phyloP scores from a whole-genome alignment of 2,888 invertebrate species.

The Orchesellides sinensis region DNA sequence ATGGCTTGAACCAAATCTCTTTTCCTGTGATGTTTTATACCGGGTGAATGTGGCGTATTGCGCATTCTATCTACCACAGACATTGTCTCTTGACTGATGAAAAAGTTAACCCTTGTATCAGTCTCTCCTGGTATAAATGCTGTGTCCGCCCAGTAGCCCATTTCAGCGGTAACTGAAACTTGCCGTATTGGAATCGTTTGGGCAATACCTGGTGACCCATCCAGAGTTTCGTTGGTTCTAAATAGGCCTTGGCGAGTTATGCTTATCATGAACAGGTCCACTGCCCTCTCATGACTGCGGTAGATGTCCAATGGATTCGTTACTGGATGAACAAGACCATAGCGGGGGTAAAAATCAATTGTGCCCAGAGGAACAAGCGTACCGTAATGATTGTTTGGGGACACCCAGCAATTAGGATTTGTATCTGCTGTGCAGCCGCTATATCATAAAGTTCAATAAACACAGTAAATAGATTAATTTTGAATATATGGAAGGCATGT shows the following conservation, averaged over 20 bases:
- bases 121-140: slow-evolving; percentile 56
- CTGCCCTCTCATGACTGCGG: slow-evolving; percentile 63
- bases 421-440: slow-evolving; percentile 50
- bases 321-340: slow-evolving; percentile 57
- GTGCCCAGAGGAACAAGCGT: slow-evolving; percentile 63
- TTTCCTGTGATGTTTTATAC: slow-evolving; percentile 32
- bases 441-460: too few species aligned
- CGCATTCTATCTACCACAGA: slow-evolving; percentile 49
- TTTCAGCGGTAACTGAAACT: slow-evolving; percentile 61
- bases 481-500: too few species aligned
- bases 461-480: too few species aligned
- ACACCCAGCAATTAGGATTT: slow-evolving; percentile 62
- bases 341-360: slow-evolving; percentile 67
- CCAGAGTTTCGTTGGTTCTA: slow-evolving; percentile 61
- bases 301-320: slow-evolving; percentile 57
- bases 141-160: slow-evolving; percentile 67
- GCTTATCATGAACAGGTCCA: slow-evolving; percentile 65
- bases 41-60: slow-evolving; percentile 17
- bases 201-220: slow-evolving; percentile 58
- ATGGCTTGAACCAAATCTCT: slow-evolving; percentile 33
- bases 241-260: slow-evolving; percentile 60
- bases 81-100: slow-evolving; percentile 52
- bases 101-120: slow-evolving; percentile 63
- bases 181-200: slow-evolving; percentile 43
- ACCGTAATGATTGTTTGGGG: slow-evolving; percentile 68